Percentiles rank a stretch among this genome's conserved stretches.
Conservation (phyloP, 2,797 vertebrate species). For the Pangasius macronema region DNA sequence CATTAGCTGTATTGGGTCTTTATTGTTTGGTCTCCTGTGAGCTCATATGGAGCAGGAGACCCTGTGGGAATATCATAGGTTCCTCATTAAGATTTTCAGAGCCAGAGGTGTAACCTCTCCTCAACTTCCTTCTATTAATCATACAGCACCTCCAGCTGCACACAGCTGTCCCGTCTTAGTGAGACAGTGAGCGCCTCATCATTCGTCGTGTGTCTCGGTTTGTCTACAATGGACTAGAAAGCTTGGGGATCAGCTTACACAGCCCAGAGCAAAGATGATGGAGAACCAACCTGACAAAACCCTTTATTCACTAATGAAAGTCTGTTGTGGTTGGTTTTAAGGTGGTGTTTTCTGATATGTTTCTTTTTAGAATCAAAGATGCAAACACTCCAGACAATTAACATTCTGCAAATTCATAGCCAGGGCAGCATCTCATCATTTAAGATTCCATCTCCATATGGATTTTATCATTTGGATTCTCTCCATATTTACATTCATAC, state of each 20-base stretch:
- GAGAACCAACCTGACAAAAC: slow-evolving; percentile 13
- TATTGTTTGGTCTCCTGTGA: neutral
- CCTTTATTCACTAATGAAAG: slow-evolving; percentile 34
- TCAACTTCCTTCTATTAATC: slow-evolving; percentile 68
- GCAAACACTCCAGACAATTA: neutral
- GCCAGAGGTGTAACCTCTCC: slow-evolving; percentile 63
- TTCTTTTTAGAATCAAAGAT: slow-evolving; percentile 25
- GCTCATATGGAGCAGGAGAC: slow-evolving; percentile 37
- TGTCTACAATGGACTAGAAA: slow-evolving; percentile 11
- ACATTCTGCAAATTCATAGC: slow-evolving; percentile 56
- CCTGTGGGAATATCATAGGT: slow-evolving; percentile 57
- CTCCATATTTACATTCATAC: slow-evolving; percentile 69
- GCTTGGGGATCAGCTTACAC: slow-evolving; percentile 34
- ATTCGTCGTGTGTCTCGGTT: slow-evolving; percentile 15
- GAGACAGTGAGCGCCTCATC: neutral
- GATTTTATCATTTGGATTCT: slow-evolving; percentile 72
- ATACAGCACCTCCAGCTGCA: slow-evolving; percentile 66
- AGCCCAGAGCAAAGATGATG: neutral
- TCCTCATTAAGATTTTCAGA: slow-evolving; percentile 63
- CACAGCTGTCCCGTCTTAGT: slow-evolving; percentile 58
- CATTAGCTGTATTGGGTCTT: neutral
- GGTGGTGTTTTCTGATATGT: neutral
- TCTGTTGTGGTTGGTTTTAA: neutral
- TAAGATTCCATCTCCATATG: slow-evolving; percentile 69
- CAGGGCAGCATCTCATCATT: slow-evolving; percentile 60